These are phyloP conservation scores for Dynastes hyllus DNA, from an alignment of 2,888 invertebrate species.

Conservation along the genomic window DNA sequence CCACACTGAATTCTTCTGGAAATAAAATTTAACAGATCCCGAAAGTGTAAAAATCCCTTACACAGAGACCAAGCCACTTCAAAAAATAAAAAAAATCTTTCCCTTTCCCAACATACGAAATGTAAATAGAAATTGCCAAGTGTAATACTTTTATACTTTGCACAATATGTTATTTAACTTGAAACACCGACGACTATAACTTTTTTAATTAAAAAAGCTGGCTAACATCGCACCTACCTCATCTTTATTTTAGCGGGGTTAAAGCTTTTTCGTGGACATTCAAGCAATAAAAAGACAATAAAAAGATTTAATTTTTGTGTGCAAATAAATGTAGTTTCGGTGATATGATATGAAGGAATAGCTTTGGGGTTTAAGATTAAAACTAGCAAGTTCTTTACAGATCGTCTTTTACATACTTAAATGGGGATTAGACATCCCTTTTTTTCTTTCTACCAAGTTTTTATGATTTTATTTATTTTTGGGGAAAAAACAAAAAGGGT, in stretches of 20 bases:
- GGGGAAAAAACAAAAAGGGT: no score
- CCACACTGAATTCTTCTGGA: background rate
- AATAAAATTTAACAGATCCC: constrained; percentile 23
- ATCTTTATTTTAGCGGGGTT: constrained; percentile 35
- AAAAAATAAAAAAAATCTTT: constrained; percentile 27
- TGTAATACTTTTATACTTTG: constrained; percentile 33
- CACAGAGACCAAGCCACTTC: background rate
- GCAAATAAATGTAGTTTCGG: constrained; percentile 24
- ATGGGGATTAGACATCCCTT: no score
- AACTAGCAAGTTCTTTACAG: no score
- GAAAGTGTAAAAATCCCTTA: constrained; percentile 23
- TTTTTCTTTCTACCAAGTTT: no score
- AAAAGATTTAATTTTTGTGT: constrained; percentile 38
- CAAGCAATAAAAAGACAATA: constrained; percentile 30
- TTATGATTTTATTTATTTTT: no score
- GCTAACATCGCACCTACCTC: constrained; percentile 20
- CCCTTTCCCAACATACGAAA: constrained; percentile 15
- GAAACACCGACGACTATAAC: constrained; percentile 38
- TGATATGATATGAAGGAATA: background rate
- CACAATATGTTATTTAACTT: constrained; percentile 44
- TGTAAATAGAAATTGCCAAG: constrained; percentile 43
- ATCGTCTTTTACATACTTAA: no score
- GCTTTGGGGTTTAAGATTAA: no score
- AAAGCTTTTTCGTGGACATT: constrained; percentile 28
- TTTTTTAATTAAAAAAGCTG: constrained; percentile 42